These are phyloP conservation scores for Pandion haliaetus DNA, from an alignment of 2,113 vertebrate genomes.

Conservation along the genomic window DNA sequence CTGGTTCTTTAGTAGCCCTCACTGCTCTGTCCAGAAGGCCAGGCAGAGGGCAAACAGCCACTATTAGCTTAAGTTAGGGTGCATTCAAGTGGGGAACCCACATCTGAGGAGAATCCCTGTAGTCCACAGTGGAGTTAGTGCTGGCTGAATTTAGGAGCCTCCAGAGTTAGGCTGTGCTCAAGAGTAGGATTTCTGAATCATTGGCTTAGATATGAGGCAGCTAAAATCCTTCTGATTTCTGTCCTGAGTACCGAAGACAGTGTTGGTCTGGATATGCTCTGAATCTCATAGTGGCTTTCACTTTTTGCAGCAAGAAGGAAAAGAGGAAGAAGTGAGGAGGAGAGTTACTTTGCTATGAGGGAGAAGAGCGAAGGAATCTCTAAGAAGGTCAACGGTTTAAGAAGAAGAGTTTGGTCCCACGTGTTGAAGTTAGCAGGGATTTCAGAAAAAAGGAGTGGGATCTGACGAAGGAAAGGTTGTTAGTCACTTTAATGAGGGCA, in stretches of 20 bases:
- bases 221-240: neutral
- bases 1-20: neutral
- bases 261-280: neutral
- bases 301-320: neutral
- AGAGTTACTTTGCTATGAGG: neutral
- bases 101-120: neutral
- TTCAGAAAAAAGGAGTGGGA: neutral
- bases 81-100: neutral
- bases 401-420: neutral
- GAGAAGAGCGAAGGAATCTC: neutral
- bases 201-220: neutral
- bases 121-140: neutral
- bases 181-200: neutral
- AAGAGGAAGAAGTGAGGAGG: neutral
- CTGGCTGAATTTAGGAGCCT: neutral
- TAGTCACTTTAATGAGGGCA: neutral
- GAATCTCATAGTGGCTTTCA: neutral
- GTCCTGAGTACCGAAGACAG: neutral
- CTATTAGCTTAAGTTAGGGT: neutral
- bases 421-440: neutral
- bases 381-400: neutral
- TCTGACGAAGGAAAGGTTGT: neutral
- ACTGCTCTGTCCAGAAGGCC: neutral
- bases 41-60: neutral
- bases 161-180: neutral